Base-by-base conservation (phyloP, 2,888 invertebrate genomes). In the Gisinianus flammeolus region DNA sequence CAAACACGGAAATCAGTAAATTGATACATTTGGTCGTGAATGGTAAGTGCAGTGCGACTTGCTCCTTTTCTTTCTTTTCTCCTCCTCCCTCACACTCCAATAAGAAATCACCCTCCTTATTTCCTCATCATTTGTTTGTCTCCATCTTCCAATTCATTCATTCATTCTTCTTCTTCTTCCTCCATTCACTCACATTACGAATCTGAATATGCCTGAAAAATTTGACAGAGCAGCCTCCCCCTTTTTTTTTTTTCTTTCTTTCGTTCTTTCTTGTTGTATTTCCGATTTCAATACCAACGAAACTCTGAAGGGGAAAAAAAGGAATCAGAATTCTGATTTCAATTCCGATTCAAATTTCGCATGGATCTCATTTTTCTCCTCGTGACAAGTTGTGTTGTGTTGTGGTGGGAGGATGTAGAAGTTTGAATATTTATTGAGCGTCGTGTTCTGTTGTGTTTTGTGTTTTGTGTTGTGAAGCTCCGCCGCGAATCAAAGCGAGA, bases 11-110 rank as follows among this genome's bases (percentile, higher is more conserved):
- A 52, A 88, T 91, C 81, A 91, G 91, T 86, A 91, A 91, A 85
- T 88, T 91, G 79, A 89, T 91, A 71, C 89, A 89, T 76, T 87
- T 91, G 80, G 90, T 89, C 56, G 91, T 91, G 56, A 90, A 91
- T 85, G 90, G 91, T 91, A 88, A 85, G 85, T 78, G 35, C 6
- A 35, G 35, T 8, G 35, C 5, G 12, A 35, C 35, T n/a, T n/a
- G n/a, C n/a, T 35, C 35, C 35, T 35, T 5, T 35, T 35, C 35
- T 35, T 26, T 24, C 24, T 24, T 62, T 62, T 24, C 62, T 24
- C 12, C 4, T 24, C 24, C 12, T 24, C 22, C 62, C 24, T 26
- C 19, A n/a, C 6, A 44, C n/a, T 54, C 54, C 8, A 10, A 62
- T 24, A 22, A 2, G 8, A 22, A 62, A 62, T 62, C 24, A 5